phyloP scores from a whole-genome alignment of 92 coral and sea anemone species.

The Parazoanthus atlanticus region DNA sequence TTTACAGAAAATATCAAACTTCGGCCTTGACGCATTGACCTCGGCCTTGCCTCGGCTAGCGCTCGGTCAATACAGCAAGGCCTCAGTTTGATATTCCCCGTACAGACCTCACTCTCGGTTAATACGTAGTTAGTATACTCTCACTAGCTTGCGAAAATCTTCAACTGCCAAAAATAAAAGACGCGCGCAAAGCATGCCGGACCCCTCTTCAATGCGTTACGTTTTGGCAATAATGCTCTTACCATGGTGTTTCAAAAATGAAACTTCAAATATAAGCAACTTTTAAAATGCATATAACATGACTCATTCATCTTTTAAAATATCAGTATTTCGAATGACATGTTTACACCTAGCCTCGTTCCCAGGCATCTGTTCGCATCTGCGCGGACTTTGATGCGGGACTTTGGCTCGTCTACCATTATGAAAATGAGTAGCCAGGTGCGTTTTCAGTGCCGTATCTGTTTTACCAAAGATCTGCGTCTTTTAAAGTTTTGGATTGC shows the following conservation, averaged over 20 bases:
- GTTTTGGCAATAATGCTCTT: slow-evolving; percentile 25
- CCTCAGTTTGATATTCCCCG: too few species aligned
- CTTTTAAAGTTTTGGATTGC: not conserved
- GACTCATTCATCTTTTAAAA: not conserved
- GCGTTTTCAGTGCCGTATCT: not conserved
- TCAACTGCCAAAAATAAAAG: too few species aligned
- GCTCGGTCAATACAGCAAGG: too few species aligned
- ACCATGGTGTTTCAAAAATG: slow-evolving; percentile 19
- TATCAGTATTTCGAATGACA: not conserved
- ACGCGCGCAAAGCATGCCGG: too few species aligned
- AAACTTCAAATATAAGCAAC: slow-evolving; percentile 6
- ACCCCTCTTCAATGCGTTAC: not conserved
- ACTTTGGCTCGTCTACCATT: not conserved
- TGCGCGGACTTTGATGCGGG: not conserved
- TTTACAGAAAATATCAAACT: too few species aligned
- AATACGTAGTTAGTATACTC: too few species aligned
- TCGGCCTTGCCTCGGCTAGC: too few species aligned
- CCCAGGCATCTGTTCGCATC: not conserved
- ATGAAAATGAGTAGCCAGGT: too few species aligned
- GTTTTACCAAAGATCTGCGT: slow-evolving; percentile 21
- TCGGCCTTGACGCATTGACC: too few species aligned
- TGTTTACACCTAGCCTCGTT: not conserved
- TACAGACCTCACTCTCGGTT: too few species aligned
- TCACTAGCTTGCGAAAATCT: too few species aligned
- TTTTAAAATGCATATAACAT: not conserved